Conservation (phyloP, 2,797 vertebrate species). For the Eospalax fontanierii region DNA sequence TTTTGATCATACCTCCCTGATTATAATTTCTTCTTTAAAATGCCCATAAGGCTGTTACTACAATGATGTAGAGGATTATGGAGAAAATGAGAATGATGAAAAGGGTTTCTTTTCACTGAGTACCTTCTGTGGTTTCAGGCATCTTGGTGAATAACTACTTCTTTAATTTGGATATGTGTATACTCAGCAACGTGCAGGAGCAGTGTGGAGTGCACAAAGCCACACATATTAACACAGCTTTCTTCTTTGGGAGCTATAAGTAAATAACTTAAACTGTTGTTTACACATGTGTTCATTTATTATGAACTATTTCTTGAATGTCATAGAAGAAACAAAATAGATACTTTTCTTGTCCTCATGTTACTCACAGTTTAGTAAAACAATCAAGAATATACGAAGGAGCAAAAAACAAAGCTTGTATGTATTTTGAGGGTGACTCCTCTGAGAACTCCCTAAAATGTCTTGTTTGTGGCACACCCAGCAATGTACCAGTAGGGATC, state of each 20-base stretch:
- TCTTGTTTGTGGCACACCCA: background rate
- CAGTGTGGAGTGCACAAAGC: background rate
- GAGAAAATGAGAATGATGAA: background rate
- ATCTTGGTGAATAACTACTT: constrained; percentile 39
- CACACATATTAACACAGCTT: background rate
- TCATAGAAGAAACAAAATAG: constrained; percentile 61
- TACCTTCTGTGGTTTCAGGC: constrained; percentile 8
- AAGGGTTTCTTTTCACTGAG: background rate
- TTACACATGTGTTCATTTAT: background rate
- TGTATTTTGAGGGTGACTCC: constrained; percentile 30
- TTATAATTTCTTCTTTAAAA: background rate
- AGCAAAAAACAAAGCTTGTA: background rate
- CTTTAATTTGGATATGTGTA: constrained; percentile 9
- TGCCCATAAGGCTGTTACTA: background rate
- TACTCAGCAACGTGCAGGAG: background rate
- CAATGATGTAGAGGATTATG: background rate
- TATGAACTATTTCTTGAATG: constrained; percentile 38
- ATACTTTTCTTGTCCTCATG: constrained; percentile 36
- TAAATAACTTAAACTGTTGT: constrained; percentile 50
- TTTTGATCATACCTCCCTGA: background rate
- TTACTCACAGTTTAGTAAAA: constrained; percentile 59
- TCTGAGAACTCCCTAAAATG: constrained; percentile 25
- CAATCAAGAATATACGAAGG: constrained; percentile 28
- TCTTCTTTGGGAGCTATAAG: constrained; percentile 3
- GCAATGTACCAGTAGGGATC: background rate